Base-by-base conservation (phyloP, 2,888 invertebrate genomes). In the Tiphia femorata region DNA sequence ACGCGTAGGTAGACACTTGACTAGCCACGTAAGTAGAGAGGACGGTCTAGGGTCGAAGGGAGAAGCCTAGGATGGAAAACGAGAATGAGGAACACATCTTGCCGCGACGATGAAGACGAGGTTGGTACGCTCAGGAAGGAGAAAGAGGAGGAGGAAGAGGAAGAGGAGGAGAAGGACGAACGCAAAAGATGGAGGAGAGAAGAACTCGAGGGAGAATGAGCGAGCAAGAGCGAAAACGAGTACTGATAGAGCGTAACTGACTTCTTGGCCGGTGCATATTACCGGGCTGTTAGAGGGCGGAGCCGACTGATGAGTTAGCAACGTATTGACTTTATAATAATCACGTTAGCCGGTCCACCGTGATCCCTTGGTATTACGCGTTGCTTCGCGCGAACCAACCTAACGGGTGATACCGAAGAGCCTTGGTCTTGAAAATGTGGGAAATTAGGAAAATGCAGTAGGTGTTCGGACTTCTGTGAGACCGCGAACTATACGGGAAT, bases 291-390 rank as follows among this genome's bases (percentile, higher is more conserved):
- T 82, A 80, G 80, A 81, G 81, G 82, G 82, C 82, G 82, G 82
- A 76, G 81, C 72, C 72, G 75, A 76, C 80, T 82, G 82, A 82
- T 82, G 82, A 82, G 82, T 81, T 82, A 80, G 82, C 82, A 81
- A 82, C 82, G 82, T 82, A 83, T 83, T 82, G 82, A 83, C 83
- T 83, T 81, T 80, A 83, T 83, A 83, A 83, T 83, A 82, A 83
- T 83, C 81, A 81, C 81, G 81, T 83, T 82, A 80, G 77, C 73
- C 74, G 74, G 77, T 76, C 69, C 72, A 74, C 66, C 66, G 67
- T 59, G 77, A 72, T 73, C 70, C 70, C 74, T 71, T 67, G 76
- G 72, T 73, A 77, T 76, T 76, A 76, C 73, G 73, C 78, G 75
- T 66, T 62, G 67, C 62, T 64, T 72, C 70, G 72, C 73, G 71